Percentiles rank a stretch among this genome's conserved stretches.
Evolutionary conservation across 2,888 invertebrate species (phyloP).

Genomic region (Brenthis hecate): DNA sequence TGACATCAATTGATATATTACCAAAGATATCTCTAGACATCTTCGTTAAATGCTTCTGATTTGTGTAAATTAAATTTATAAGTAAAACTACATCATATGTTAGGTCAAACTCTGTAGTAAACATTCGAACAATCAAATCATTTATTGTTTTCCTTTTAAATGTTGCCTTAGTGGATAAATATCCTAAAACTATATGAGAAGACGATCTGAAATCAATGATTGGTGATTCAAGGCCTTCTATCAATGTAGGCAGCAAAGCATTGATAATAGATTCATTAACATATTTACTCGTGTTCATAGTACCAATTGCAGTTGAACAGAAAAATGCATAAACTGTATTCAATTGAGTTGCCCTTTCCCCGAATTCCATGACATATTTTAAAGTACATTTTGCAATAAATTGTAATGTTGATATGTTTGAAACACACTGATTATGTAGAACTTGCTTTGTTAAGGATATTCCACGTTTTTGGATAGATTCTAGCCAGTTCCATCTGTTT

Average conservation of each 20-base stretch:
- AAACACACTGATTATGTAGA: conserved; percentile 87
- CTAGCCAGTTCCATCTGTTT: conserved; percentile 90
- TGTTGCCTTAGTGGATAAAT: conserved; percentile 84
- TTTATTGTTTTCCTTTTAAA: conserved; percentile 84
- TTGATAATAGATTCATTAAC: conserved; percentile 85
- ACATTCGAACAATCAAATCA: conserved; percentile 79
- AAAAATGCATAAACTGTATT: conserved; percentile 91
- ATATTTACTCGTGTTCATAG: conserved; percentile 81
- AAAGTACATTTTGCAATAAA: conserved; percentile 60
- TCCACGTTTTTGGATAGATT: conserved; percentile 88
- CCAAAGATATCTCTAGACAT: conserved; percentile 80
- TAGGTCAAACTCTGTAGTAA: conserved; percentile 65
- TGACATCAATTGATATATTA: conserved; percentile 66
- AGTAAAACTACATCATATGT: conserved; percentile 84
- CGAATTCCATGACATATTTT: conserved; percentile 82
- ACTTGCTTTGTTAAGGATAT: conserved; percentile 87
- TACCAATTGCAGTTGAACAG: conserved; percentile 88
- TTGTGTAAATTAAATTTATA: conserved; percentile 87
- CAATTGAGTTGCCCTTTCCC: conserved; percentile 81
- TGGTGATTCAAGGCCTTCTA: conserved; percentile 86
- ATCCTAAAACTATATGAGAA: conserved; percentile 87
- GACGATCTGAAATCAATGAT: conserved; percentile 88
- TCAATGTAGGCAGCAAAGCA: conserved; percentile 86
- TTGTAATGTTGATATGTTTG: conserved; percentile 63
- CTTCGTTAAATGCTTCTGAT: conserved; percentile 77